phyloP scores from a whole-genome alignment of 2,113 vertebrate species.

The Cnemophilus loriae region DNA sequence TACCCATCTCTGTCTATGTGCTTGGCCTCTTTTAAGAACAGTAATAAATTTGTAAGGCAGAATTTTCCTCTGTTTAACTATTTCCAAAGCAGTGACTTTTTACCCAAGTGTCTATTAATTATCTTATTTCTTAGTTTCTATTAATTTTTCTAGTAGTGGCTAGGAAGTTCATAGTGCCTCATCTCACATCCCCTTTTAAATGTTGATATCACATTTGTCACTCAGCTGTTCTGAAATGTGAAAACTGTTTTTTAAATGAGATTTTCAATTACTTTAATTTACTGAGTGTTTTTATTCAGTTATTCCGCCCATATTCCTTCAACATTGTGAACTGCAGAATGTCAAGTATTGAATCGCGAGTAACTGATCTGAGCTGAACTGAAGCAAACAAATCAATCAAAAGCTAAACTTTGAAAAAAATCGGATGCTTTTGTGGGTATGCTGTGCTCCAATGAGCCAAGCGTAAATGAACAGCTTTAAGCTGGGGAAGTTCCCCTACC shows the following conservation, averaged over 20 bases:
- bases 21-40: background rate
- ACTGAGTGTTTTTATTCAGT: background rate
- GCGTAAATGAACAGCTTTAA: background rate
- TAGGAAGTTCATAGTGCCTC: background rate
- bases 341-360: background rate
- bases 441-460: background rate
- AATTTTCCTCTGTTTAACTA: background rate
- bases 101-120: background rate
- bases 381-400: background rate
- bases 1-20: background rate
- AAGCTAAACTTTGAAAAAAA: background rate
- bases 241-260: background rate
- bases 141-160: background rate
- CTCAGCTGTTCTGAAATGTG: background rate
- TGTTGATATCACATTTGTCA: background rate
- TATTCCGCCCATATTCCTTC: background rate
- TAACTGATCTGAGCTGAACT: background rate
- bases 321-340: background rate
- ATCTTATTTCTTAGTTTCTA: background rate
- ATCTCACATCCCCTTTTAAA: background rate
- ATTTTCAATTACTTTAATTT: background rate
- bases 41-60: background rate
- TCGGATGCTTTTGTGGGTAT: rapidly evolving
- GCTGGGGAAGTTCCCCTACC: background rate
- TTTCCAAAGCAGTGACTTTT: background rate